Percentiles rank a stretch among this genome's conserved stretches.
Evolutionary conservation across 2,888 invertebrate genomes (phyloP).

Genomic region (Heliconius charithonia): DNA sequence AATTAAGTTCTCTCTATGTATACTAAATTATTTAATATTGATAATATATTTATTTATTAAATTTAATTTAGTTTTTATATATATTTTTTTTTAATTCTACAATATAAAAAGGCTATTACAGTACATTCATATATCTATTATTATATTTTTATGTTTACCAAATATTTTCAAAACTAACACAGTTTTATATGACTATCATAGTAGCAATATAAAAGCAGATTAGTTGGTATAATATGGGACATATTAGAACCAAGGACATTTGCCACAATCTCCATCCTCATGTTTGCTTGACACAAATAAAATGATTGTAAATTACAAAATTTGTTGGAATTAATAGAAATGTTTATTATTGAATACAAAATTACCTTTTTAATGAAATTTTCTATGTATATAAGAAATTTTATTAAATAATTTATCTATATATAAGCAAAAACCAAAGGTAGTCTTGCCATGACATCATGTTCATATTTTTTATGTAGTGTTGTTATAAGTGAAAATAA

Average conservation of each 20-base stretch:
- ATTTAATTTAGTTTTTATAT: constrained; percentile 3
- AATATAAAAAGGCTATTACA: background rate
- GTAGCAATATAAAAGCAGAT: background rate
- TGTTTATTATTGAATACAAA: background rate
- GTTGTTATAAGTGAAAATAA: background rate
- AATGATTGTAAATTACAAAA: background rate
- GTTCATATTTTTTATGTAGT: background rate
- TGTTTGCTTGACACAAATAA: background rate
- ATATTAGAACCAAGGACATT: background rate
- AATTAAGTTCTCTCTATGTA: constrained; percentile 2
- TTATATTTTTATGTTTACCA: background rate
- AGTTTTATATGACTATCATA: background rate
- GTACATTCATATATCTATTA: background rate
- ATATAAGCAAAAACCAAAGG: constrained; percentile 1
- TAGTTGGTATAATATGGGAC: background rate
- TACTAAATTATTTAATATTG: background rate
- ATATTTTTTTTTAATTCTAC: background rate
- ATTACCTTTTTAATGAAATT: background rate
- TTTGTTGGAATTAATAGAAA: background rate
- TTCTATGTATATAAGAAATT: background rate
- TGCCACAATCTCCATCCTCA: background rate
- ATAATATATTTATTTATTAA: background rate
- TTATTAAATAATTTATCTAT: background rate
- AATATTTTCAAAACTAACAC: background rate
- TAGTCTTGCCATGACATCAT: constrained; percentile 6